These are phyloP conservation scores for Bergia sp. DNA, from an alignment of 92 coral and sea anemone species.

Conservation along the genomic window DNA sequence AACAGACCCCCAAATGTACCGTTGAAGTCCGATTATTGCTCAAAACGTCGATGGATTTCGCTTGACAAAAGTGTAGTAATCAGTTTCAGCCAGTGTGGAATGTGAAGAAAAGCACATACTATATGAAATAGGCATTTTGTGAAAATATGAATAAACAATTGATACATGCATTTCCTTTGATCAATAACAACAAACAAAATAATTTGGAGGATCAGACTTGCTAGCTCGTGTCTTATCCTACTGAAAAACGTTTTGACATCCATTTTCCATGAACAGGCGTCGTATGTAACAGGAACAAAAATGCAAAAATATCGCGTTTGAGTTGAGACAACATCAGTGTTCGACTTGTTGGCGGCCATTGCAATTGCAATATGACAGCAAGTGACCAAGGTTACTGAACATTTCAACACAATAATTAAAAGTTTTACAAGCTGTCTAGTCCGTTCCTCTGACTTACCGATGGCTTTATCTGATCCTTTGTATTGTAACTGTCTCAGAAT, in stretches of 20 bases:
- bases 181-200: background rate
- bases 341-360: background rate
- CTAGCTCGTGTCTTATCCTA: background rate
- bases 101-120: background rate
- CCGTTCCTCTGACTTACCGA: background rate
- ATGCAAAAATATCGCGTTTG: background rate
- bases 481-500: background rate
- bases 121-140: background rate
- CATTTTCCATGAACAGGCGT: background rate
- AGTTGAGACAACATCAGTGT: background rate
- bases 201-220: background rate
- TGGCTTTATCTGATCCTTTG: background rate
- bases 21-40: background rate
- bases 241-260: background rate
- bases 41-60: constrained; percentile 22
- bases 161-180: background rate
- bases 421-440: background rate
- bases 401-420: background rate
- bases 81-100: background rate
- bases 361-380: background rate
- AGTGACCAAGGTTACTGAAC: background rate
- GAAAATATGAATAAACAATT: constrained; percentile 1
- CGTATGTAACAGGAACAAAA: background rate
- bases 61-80: background rate
- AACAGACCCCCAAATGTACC: background rate